Base-by-base conservation (phyloP, 2,113 vertebrate genomes). In the Mesembrinibis cayennensis region DNA sequence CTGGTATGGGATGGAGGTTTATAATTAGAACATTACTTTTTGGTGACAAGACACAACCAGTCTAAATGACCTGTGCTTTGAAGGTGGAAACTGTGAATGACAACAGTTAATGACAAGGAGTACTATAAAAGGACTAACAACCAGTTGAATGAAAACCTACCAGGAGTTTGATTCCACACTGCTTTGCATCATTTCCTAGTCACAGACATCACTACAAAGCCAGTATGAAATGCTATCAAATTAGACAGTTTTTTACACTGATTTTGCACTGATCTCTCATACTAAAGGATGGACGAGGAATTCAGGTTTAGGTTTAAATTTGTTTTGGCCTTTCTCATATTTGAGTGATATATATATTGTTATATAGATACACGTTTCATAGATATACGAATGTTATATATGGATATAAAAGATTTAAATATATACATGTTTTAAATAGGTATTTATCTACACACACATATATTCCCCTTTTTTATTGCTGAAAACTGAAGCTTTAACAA, bases 11-110 rank as follows among this genome's bases (percentile, higher is more conserved):
- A 42, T 78, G 83, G 30, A 80, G 92, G 95, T 96, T 97, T 97
- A 95, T 74, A 96, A 95, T 94, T 86, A 97, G 85, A 84, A 94
- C 88, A 83, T 82, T 86, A 82, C 91, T 94, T 97, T 96, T 95
- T 94, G 94, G 95, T 9, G 10, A 96, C 92, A 96, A 96, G 71
- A 88, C 56, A 79, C 62, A 89, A 73, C 22, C 53, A 97, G 95
- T 87, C 93, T 98, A 95, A 95, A 96, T 76, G 93, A 90, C 49
- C 62, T 65, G 38, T 40, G 59, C 90, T 98, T 98, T 95, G 87
- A 94, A 95, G 79, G 50, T 80, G 22, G 81, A 89, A 96, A 66
- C 85, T 76, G 69, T 91, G 42, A 94, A 82, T 87, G 95, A 93
- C 92, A 97, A 94, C 72, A 79, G 70, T 36, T 36, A 95, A 93